Base-by-base conservation (phyloP, 2,113 vertebrate genomes). In the Glaucomys volans region DNA sequence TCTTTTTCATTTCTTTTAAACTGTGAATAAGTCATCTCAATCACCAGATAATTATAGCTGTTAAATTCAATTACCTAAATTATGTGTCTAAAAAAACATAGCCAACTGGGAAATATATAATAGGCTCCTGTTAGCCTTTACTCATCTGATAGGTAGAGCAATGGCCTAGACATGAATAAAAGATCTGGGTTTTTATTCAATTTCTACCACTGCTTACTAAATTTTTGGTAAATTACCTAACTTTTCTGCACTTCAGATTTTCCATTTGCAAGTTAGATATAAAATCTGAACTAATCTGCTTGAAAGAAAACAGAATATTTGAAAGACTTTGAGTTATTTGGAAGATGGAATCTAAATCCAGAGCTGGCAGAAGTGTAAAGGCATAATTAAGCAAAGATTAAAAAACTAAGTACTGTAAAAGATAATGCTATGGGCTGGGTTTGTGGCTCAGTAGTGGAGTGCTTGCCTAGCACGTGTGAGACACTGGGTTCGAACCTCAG, bases 251-350 rank as follows among this genome's bases (percentile, higher is more conserved):
- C 62, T 95, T 98, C 88, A 96, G 37, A 95, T 91, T 97, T 97
- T 97, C 97, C 97, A 95, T 82, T 62, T 97, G 88, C 74, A 96
- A 94, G n/a, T 95, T 18, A 96, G 97, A 95, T 95, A 96, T 84
- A 96, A 95, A 94, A 93, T 92, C 91, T 96, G 94, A 97, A 94
- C 59, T 96, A 91, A 95, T 77, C 95, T 95, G 97, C 37, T 98
- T 97, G 47, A 92, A 90, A 90, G 93, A 92, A 94, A 96, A 88
- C 17, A 91, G 64, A 95, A 89, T 64, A 80, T n/a, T 14, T 90
- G 67, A 90, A 95, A 95, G 54, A 17, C 22, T 84, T 30, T 54
- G 40, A 88, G 24, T 91, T 95, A 92, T 84, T 44, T 87, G 66
- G 83, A 96, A 96, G 84, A 83, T 35, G 32, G 9, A 52, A 71